phyloP scores from a whole-genome alignment of 2,888 invertebrate genomes.

The Catocala nupta region DNA sequence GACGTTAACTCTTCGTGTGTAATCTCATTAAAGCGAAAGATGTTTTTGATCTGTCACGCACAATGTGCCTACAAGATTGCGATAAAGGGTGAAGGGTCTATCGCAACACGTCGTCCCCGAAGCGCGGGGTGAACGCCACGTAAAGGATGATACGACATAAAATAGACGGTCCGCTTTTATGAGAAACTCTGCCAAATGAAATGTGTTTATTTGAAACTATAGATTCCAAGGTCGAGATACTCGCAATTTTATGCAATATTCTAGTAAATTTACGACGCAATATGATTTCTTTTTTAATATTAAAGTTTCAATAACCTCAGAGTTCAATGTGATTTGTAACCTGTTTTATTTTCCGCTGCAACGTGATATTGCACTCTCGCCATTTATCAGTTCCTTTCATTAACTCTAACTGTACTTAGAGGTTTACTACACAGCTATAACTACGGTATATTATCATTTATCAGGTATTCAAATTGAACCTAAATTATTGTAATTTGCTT shows the following conservation, averaged over 20 bases:
- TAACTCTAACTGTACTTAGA: neutral
- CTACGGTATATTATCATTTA: neutral
- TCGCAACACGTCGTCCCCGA: conserved; percentile 43
- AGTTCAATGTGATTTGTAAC: conserved; percentile 4
- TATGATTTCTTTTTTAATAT: conserved; percentile 8
- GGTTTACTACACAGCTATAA: neutral
- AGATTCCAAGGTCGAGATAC: conserved; percentile 35
- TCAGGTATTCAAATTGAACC: conserved; percentile 6
- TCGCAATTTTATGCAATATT: conserved; percentile 7
- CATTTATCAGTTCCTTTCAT: neutral
- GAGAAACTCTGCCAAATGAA: conserved; percentile 48
- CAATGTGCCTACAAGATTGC: conserved; percentile 42
- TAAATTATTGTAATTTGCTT: conserved; percentile 12
- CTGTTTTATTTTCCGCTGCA: neutral
- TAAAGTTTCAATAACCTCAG: conserved; percentile 10
- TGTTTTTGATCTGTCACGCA: conserved; percentile 54
- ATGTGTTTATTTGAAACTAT: conserved; percentile 43
- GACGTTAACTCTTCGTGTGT: conserved; percentile 27
- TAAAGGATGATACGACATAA: conserved; percentile 64
- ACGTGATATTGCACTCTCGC: neutral
- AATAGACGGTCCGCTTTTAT: conserved; percentile 69
- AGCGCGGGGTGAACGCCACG: conserved; percentile 60
- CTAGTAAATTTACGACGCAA: conserved; percentile 9
- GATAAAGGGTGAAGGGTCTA: conserved; percentile 54
- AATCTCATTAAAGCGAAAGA: conserved; percentile 48